phyloP scores from a whole-genome alignment of 2,888 invertebrate genomes.

The Calephelis perditalis region DNA sequence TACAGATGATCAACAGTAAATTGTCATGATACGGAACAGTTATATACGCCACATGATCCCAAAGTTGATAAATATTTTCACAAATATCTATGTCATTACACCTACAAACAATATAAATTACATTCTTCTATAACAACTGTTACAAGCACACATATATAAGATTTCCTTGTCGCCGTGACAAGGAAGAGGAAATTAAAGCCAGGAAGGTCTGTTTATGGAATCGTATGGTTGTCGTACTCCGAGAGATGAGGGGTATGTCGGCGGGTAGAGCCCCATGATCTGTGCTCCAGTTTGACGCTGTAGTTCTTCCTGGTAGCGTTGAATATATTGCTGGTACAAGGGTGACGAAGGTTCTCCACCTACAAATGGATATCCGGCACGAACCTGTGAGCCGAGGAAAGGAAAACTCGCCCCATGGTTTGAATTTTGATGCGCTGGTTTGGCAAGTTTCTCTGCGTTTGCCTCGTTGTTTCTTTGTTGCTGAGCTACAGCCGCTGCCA shows the following conservation, averaged over 20 bases:
- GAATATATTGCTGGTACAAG: slow-evolving; percentile 85
- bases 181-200: slow-evolving; percentile 72
- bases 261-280: slow-evolving; percentile 81
- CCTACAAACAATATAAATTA: slow-evolving; percentile 63
- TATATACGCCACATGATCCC: slow-evolving; percentile 26
- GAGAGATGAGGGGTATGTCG: slow-evolving; percentile 80
- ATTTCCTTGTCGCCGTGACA: slow-evolving; percentile 19
- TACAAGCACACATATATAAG: slow-evolving; percentile 34
- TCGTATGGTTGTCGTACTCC: slow-evolving; percentile 86
- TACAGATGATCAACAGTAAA: slow-evolving; percentile 30
- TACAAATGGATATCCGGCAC: slow-evolving; percentile 81
- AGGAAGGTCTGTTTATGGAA: slow-evolving; percentile 81
- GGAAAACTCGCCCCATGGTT: slow-evolving; percentile 70
- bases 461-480: slow-evolving; percentile 60
- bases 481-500: slow-evolving; percentile 68
- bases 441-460: slow-evolving; percentile 59
- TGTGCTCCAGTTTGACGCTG: slow-evolving; percentile 78
- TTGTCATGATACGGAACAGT: slow-evolving; percentile 41
- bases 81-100: slow-evolving; percentile 42
- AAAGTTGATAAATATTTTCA: slow-evolving; percentile 46
- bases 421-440: slow-evolving; percentile 68
- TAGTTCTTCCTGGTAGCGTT: slow-evolving; percentile 79
- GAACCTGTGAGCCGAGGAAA: slow-evolving; percentile 79
- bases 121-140: slow-evolving; percentile 56
- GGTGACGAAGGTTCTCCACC: slow-evolving; percentile 80